Base-by-base conservation (phyloP, 2,888 invertebrate species). In the Synergus laeviventris region DNA sequence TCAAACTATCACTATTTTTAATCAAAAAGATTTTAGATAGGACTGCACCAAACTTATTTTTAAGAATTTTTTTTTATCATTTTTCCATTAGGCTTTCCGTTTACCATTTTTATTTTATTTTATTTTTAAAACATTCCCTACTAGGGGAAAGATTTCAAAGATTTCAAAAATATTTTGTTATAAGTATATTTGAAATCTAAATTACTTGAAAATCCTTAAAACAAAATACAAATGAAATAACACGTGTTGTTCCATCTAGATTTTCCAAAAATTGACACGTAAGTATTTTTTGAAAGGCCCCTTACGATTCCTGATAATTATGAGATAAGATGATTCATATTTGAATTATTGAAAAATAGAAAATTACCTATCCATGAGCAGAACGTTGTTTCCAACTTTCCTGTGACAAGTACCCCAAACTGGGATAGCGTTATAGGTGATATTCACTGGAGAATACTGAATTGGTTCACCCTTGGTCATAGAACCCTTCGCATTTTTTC, bases 371-470 rank as follows among this genome's bases (percentile, higher is more conserved):
- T 93, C 93, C 86, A 92, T 92, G 66, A 94, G 92, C 73, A 94
- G 92, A 82, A 94, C 93, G 85, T 93, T 93, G 87, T 93, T 93
- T 75, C 93, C 93, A 78, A 93, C 91, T 77, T 93, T 91, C 80
- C 91, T 91, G 85, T 94, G 93, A 84, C 94, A 94, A 83, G 92
- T 92, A 21, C 94, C 94, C 94, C 94, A 94, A 76, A 94, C 93
- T 9, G 94, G 93, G 84, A 94, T 94, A 39, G 93, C 92, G 82
- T 93, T 93, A 77, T 92, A 92, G n/a, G 93, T 93, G 81, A 94
- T 93, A 85, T 93, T 93, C 76, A 94, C 91, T 74, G 91, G 90
- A 75, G 93, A 93, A 86, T 94, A 94, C 81, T 93, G 93, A 78
- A 94, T 92, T 76, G 92, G 91, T 81, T 92, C 92, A 74, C 77